A percentile compares a stretch with the other conserved stretches of the same genome.
phyloP scores from a whole-genome alignment of 2,888 invertebrate species.

The Melanchra persicariae region DNA sequence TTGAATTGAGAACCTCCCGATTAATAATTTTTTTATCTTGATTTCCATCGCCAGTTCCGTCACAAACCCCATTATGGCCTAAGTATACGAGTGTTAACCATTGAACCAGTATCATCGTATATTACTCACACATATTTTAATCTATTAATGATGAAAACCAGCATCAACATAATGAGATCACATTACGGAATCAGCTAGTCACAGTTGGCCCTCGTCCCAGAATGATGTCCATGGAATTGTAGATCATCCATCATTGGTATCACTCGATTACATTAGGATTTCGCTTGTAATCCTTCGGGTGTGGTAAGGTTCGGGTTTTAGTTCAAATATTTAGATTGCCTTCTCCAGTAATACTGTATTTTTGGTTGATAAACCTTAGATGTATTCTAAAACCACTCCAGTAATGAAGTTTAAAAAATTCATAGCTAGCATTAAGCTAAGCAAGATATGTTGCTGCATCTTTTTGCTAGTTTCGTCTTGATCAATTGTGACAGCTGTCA shows the following conservation, averaged over 20 bases:
- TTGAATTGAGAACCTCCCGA: too few relatives aligned
- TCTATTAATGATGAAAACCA: constrained; percentile 53
- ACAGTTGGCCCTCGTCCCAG: constrained; percentile 51
- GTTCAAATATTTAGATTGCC: constrained; percentile 30
- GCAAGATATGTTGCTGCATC: not conserved
- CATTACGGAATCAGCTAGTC: constrained; percentile 52
- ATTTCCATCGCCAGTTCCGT: not conserved
- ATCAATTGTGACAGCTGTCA: constrained; percentile 21
- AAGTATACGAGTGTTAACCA: constrained; percentile 1
- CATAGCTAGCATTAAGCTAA: too few relatives aligned
- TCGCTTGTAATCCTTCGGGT: constrained; percentile 59
- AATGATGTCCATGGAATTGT: constrained; percentile 11
- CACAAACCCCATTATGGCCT: not conserved
- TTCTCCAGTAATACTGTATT: constrained; percentile 2
- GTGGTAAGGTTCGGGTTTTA: constrained; percentile 43
- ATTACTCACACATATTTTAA: constrained; percentile 42
- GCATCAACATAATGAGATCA: constrained; percentile 55
- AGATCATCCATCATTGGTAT: constrained; percentile 56
- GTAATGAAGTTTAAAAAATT: not conserved
- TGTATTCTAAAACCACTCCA: not conserved
- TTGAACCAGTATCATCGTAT: constrained; percentile 21
- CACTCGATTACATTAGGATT: constrained; percentile 60
- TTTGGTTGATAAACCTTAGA: not conserved
- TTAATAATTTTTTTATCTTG: not conserved
- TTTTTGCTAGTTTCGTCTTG: not conserved